Percentiles rank a stretch among this genome's conserved stretches.
Evolutionary conservation across 2,113 vertebrate genomes (phyloP).

Genomic region (Mustela nigripes): DNA sequence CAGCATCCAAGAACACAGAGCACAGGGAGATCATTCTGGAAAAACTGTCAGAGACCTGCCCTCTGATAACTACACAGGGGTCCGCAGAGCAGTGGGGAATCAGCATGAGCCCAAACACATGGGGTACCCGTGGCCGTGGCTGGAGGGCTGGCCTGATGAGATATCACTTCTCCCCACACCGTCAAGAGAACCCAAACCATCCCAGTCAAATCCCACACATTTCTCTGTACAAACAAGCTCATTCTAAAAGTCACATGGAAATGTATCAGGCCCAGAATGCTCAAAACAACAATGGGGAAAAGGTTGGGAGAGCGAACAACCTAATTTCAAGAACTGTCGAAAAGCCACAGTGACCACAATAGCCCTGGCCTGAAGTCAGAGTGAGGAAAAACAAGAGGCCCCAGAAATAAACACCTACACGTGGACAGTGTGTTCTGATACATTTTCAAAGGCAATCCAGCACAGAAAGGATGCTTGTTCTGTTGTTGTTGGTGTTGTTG

Average conservation of each 20-base stretch:
- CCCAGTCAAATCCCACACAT: background rate
- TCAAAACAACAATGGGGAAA: background rate
- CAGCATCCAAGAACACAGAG: background rate
- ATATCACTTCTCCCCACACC: background rate
- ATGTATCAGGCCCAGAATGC: background rate
- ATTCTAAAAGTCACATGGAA: background rate
- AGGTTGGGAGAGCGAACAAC: background rate
- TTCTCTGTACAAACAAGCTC: background rate
- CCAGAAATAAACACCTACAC: background rate
- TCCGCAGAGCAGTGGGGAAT: no score
- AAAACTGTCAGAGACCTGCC: background rate
- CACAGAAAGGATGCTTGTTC: background rate
- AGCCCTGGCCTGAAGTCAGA: background rate
- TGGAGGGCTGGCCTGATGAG: background rate
- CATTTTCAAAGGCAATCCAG: background rate
- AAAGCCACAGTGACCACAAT: background rate
- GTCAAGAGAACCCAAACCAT: background rate
- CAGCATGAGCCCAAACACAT: background rate
- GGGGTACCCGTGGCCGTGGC: no score
- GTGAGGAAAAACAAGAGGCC: background rate
- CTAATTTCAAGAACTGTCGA: background rate
- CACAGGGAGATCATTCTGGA: background rate
- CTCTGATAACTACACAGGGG: background rate
- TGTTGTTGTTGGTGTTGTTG: no score
- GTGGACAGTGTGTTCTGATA: rapidly evolving